Evolutionary conservation across 2,888 invertebrate species (phyloP), one percentile per base, ranked within the genome.

Genomic region (Luperina nickerlii): DNA sequence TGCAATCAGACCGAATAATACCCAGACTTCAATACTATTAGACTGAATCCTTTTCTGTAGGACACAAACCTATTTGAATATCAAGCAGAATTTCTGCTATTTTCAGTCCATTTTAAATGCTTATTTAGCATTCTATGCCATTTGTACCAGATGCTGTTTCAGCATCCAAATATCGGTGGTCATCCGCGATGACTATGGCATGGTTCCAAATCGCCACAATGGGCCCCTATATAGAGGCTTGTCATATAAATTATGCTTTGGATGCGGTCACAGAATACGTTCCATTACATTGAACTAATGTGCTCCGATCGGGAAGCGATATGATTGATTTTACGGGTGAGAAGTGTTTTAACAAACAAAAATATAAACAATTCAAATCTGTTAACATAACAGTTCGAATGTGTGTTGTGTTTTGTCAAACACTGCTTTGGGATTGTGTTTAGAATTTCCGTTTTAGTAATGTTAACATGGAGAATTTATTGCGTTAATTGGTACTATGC

Each of bases 131-230:
- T 68, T 83, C 65, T 63, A 45, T 68, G 71, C 74, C 75, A 84
- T 88, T 86, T 82, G 79, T 81, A 87, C 81, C 89, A 91, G 83
- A 90, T 89, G 87, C 88, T 83, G 79, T 88, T 88, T 88, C 76
- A 89, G 85, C 85, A 78, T 82, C 84, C 87, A 85, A 90, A 88
- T 89, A 92, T 92, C 86, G 82, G 88, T 85, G 89, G 89, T 87
- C 88, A 86, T 84, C 82, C 84, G 80, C 87, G 72, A 84, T 87
- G 72, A 91, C 91, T 91, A 94, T 95, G 96, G 96, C 95, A 93
- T 85, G 87, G 92, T 94, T 95, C 96, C 96, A 96, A 95, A 90
- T 90, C 88, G 90, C 91, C 86, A 93, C 93, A 94, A 93, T 92
- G 86, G 90, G 86, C 90, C 84, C 81, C 86, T 85, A 90, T 90